These are phyloP conservation scores for Tanytarsus gracilentus DNA, from an alignment of 2,888 invertebrate genomes.

Conservation along the genomic window DNA sequence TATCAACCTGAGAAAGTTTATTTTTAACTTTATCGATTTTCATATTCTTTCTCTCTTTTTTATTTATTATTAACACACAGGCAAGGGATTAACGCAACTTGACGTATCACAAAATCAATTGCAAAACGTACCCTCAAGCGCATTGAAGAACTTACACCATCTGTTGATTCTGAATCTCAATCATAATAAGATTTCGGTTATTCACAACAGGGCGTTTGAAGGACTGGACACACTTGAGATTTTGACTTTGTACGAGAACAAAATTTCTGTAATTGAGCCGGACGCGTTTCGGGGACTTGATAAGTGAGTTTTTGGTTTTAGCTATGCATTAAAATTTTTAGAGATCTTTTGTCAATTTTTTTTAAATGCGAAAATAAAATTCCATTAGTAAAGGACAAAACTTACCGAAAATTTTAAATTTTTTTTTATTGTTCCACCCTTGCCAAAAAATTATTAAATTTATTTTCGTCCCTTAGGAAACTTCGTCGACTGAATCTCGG, in stretches of 20 bases:
- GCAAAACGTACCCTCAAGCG: conserved; percentile 67
- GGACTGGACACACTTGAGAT: conserved; percentile 81
- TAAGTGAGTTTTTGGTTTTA: conserved; percentile 70
- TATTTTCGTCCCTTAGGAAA: conserved; percentile 52
- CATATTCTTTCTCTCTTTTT: no score
- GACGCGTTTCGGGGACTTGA: conserved; percentile 81
- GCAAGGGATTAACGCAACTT: conserved; percentile 76
- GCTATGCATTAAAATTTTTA: neutral
- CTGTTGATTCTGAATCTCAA: conserved; percentile 81
- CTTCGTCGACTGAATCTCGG: conserved; percentile 77
- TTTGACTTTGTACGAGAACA: conserved; percentile 78
- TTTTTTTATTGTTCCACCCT: no score
- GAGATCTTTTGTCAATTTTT: neutral
- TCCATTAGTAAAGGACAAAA: neutral
- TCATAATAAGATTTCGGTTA: conserved; percentile 71
- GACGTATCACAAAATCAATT: conserved; percentile 82
- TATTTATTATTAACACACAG: no score
- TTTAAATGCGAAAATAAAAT: neutral
- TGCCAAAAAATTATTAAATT: no score
- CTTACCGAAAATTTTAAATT: no score
- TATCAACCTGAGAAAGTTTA: no score
- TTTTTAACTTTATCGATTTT: no score
- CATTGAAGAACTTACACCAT: conserved; percentile 70
- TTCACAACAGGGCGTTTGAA: conserved; percentile 74
- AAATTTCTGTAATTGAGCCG: conserved; percentile 65